phyloP scores from a whole-genome alignment of 2,797 vertebrate species.

The Rhynchotus rufescens region DNA sequence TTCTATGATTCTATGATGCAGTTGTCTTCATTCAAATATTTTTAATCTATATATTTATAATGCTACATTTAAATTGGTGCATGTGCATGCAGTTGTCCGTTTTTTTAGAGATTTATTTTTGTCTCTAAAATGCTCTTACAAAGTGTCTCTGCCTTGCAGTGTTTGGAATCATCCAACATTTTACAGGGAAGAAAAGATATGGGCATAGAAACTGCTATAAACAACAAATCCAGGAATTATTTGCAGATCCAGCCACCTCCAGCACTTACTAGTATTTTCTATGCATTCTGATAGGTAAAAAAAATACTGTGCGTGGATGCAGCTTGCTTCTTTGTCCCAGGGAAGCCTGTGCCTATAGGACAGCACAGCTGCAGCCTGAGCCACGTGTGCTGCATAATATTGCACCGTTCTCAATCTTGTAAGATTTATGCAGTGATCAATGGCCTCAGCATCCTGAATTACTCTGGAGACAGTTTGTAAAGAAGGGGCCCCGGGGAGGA shows the following conservation, averaged over 20 bases:
- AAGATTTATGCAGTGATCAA: slow-evolving; percentile 69
- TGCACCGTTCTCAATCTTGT: slow-evolving; percentile 46
- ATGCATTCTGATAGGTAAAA: background rate
- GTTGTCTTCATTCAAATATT: background rate
- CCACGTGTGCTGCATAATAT: background rate
- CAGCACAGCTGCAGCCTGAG: background rate
- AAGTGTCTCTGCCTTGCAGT: background rate
- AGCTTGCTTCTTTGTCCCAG: slow-evolving; percentile 45
- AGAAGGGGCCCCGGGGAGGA: slow-evolving; percentile 68
- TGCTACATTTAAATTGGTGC: background rate
- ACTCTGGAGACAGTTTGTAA: slow-evolving; percentile 75
- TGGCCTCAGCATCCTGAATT: slow-evolving; percentile 72
- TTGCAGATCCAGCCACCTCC: background rate
- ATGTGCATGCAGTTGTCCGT: background rate
- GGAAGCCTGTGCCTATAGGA: slow-evolving; percentile 25
- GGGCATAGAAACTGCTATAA: background rate
- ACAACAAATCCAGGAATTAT: background rate
- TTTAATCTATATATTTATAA: background rate
- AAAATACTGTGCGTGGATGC: background rate
- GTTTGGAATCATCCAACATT: background rate
- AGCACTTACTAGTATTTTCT: background rate
- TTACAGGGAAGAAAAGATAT: background rate
- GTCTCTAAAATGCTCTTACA: background rate
- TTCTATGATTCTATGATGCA: background rate
- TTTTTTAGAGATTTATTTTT: background rate